Conservation (phyloP, 2,113 vertebrate species). For the Natator depressus region DNA sequence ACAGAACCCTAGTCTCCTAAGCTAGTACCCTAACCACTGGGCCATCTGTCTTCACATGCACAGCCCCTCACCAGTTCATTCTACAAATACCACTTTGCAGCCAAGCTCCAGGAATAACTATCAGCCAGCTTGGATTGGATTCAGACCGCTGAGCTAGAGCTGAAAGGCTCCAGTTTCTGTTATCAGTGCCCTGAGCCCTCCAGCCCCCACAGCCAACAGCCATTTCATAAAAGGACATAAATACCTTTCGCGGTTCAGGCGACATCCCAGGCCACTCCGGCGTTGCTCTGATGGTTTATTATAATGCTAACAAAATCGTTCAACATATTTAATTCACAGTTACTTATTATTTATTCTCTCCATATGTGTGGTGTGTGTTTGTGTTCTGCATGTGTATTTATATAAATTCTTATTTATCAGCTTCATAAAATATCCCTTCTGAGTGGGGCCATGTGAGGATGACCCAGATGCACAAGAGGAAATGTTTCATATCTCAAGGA, state of each 20-base stretch:
- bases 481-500: conserved; percentile 75
- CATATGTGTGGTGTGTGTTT: conserved; percentile 52
- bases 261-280: background rate
- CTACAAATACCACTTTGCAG: background rate
- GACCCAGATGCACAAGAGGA: conserved; percentile 75
- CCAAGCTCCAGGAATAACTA: background rate
- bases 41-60: background rate
- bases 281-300: background rate
- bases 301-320: background rate
- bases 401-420: conserved; percentile 65
- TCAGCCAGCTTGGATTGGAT: background rate
- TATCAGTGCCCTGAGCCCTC: background rate
- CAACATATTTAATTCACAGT: conserved; percentile 32
- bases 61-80: background rate
- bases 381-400: conserved; percentile 55
- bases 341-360: conserved; percentile 70
- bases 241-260: background rate
- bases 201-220: background rate
- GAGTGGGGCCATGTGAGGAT: conserved; percentile 57
- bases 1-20: background rate
- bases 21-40: background rate
- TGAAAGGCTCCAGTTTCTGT: background rate
- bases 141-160: background rate
- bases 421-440: conserved; percentile 73
- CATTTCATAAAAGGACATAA: background rate